Evolutionary conservation across 2,888 invertebrate species (phyloP), one percentile per base, ranked within the genome.

Genomic region (Clitarchus hookeri): DNA sequence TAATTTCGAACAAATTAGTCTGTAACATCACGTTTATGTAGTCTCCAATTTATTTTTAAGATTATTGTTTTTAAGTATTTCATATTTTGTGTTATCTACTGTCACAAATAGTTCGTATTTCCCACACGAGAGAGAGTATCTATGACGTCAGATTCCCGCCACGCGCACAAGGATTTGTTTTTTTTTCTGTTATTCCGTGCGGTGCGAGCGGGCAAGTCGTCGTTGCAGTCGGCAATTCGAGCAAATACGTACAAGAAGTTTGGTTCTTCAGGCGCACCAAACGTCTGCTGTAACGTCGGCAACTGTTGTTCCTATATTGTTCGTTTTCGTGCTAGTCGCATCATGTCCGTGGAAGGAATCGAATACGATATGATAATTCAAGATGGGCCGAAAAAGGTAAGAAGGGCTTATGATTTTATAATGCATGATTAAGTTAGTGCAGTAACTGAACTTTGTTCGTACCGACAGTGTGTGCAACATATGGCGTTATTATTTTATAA

Each of bases 381-480:
- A 91, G 94, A 93, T 91, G 94, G 94, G 89, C 94, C 94, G 87
- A 93, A 93, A 92, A 94, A 94, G 93, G 94, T 94, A 91, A 93
- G 93, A 92, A 13, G 6, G 36, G 2, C 13, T 27, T 36, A 23
- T 82, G 27, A 19, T 82, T 26, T 82, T 26, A 12, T 48, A 48
- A 48, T 48, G 48, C 48, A 48, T 48, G 16, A 48, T 48, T 48
- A 48, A 48, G 12, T 48, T 48, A 48, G 16, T 48, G 48, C 48
- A 8, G 2, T 2, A 36, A 36, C 36, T 36, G 36, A 36, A 36
- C 36, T 36, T 36, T 36, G 36, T 36, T 36, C 36, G 36, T 36
- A 36, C 36, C 36, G 2, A 36, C 36, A 36, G 36, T 36, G 36
- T 4, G 36, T 36, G 36, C 36, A 36, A 36, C 36, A 36, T 36